Evolutionary conservation across 2,797 vertebrate species (phyloP), one percentile per base, ranked within the genome.

Genomic region (Taeniopygia guttata): DNA sequence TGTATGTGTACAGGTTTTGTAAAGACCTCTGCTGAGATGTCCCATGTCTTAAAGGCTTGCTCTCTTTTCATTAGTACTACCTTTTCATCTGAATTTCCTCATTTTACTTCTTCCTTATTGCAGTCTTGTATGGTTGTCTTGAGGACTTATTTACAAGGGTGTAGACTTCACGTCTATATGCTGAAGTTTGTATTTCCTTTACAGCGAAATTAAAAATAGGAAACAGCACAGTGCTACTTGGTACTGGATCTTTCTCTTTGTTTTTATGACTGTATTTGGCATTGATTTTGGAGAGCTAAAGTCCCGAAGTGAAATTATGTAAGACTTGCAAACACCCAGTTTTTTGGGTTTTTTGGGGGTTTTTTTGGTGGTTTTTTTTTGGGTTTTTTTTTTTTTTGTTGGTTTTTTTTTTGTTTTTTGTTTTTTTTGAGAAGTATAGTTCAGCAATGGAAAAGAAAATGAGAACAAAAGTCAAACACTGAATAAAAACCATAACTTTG

Each of bases 371-470:
- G n/a, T n/a, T n/a, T n/a, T n/a, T n/a, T n/a, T n/a, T n/a, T n/a
- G n/a, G n/a, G n/a, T n/a, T n/a, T n/a, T n/a, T n/a, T n/a, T 40
- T 40, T 12, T 40, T 40, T 40, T 40, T 40, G n/a, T n/a, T n/a
- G 34, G 64, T 29, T 40, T 40, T 11, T 40, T 40, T 40, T 40
- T 40, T 40, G 40, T 40, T 40, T 40, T 64, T 26, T 43, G 42
- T 56, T 72, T 89, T 79, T 63, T 32, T 78, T 78, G 73, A 91
- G 73, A 72, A 78, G 9, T 27, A 48, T 87, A 26, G 26, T 80
- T 90, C 72, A 91, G 72, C 64, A 83, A 60, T 66, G 46, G 75
- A 54, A 93, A 94, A 92, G 48, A 89, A 93, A 92, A 92, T 49
- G 89, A 59, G 84, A 94, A 75, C 42, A 70, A 29, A 90, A 93